Base-by-base conservation (phyloP, 2,797 vertebrate species). In the Anguilla obscura region DNA sequence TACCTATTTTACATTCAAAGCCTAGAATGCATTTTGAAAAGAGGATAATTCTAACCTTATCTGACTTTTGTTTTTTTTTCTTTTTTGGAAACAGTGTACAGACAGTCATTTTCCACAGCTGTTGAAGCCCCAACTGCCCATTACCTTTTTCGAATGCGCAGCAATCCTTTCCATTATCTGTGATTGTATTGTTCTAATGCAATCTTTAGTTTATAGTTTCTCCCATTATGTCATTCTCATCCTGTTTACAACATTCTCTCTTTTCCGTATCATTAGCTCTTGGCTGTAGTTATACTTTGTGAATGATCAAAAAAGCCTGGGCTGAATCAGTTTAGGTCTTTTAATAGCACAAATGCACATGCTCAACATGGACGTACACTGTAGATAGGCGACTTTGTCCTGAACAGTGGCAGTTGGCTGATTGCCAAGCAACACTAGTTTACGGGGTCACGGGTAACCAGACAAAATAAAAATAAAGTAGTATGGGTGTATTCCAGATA, bases 401-500 rank as follows among this genome's bases (percentile, higher is more conserved):
- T 69, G n/a, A 76, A 33, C 5, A 30, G 12, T 36, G 21, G 30
- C 30, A 36, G 66, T 30, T 69, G 66, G 27, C 27, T 33, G 74
- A 79, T 3, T 36, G 4, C 14, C 40, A 79, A 40, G 33, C 36
- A 36, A 16, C 14, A 79, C 14, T 79, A 40, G 74, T 79, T 36
- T 40, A 16, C 7, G 16, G 36, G 8, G 16, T 79, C 14, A 79
- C 21, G 14, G 33, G 36, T 40, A 36, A 79, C 33, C 14, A 79
- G 74, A 21, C 0, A 79, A 79, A 79, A 45, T 79, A 83, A 90
- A 91, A 85, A 87, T 89, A 91, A 93, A 91, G 87, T 90, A 87
- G 52, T 58, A 85, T 85, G 80, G 40, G 74, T 45, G 3, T 21
- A 12, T 12, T 33, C 36, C 36, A 45, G 74, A 79, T 30, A 79